Evolutionary conservation across 1,140 invertebrate species (phyloP).

Genomic region (Callitettix versicolor): DNA sequence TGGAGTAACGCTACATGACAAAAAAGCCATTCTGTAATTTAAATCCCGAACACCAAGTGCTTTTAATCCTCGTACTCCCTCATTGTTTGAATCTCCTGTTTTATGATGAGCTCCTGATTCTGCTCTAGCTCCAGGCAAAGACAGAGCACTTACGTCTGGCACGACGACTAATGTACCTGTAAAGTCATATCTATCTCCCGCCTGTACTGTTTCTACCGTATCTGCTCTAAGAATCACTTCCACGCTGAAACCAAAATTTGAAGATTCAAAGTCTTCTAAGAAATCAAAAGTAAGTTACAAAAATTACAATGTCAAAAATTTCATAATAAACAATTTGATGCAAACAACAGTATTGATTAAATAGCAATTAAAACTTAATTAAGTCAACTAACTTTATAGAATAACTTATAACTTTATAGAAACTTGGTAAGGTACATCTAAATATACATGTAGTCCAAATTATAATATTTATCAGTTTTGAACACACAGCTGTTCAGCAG

Average conservation of each 20-base stretch:
- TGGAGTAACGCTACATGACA: slow-evolving; percentile 83
- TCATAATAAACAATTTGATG: background rate
- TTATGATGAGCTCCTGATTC: slow-evolving; percentile 65
- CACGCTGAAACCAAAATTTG: slow-evolving; percentile 46
- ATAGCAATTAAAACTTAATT: too few species aligned
- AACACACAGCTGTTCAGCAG: too few species aligned
- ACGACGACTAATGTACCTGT: slow-evolving; percentile 95
- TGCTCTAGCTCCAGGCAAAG: slow-evolving; percentile 70
- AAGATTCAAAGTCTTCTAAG: background rate
- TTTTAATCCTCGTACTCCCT: slow-evolving; percentile 87
- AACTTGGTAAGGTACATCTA: too few species aligned
- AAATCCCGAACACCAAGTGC: slow-evolving; percentile 91
- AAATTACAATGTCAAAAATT: background rate
- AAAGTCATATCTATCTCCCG: slow-evolving; percentile 87
- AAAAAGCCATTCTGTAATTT: slow-evolving; percentile 89
- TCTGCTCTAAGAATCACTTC: slow-evolving; percentile 95
- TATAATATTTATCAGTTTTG: too few species aligned
- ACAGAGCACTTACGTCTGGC: slow-evolving; percentile 83
- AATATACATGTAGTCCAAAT: too few species aligned
- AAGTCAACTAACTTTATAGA: too few species aligned
- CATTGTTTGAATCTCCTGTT: slow-evolving; percentile 58
- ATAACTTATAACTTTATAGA: too few species aligned
- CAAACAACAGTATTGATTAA: background rate
- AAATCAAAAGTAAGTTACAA: background rate
- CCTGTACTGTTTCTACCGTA: slow-evolving; percentile 91